Evolutionary conservation across 2,888 invertebrate genomes (phyloP).

Genomic region (Scaptodrosophila latifasciaeformis): DNA sequence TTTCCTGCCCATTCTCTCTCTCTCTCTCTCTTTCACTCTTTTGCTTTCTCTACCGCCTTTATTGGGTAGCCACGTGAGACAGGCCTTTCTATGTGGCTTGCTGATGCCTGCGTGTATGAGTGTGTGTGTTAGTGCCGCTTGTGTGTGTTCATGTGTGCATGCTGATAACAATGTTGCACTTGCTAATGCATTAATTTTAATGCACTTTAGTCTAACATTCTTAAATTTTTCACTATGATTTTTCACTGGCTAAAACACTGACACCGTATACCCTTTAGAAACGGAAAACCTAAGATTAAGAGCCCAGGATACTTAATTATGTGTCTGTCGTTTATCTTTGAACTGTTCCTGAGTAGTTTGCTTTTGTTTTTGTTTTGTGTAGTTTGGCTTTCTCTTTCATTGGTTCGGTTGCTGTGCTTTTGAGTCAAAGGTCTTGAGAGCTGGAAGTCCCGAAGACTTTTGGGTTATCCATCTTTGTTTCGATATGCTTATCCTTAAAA

Average conservation of each 20-base stretch:
- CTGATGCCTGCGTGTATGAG: conserved; percentile 5
- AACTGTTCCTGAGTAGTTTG: conserved; percentile 20
- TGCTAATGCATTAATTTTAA: conserved; percentile 66
- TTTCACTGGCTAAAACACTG: too few species aligned
- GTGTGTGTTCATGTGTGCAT: conserved; percentile 62
- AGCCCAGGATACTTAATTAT: conserved; percentile 61
- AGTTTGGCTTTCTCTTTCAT: too few species aligned
- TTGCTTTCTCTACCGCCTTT: too few species aligned
- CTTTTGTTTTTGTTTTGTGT: neutral
- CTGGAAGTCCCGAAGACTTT: conserved; percentile 12
- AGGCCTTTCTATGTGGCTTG: neutral
- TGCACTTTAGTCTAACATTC: conserved; percentile 50
- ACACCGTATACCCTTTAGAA: too few species aligned
- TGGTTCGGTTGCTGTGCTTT: too few species aligned
- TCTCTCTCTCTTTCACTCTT: too few species aligned
- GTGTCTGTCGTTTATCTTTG: conserved; percentile 51
- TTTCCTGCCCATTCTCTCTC: too few species aligned
- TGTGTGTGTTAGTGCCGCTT: conserved; percentile 5
- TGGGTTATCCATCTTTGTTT: conserved; percentile 63
- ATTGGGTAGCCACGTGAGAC: too few species aligned
- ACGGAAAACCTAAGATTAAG: too few species aligned
- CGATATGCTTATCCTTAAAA: conserved; percentile 57
- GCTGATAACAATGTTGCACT: conserved; percentile 67
- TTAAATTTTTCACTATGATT: too few species aligned
- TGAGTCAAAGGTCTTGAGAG: conserved; percentile 28